Evolutionary conservation across 2,888 invertebrate species (phyloP), one percentile per base, ranked within the genome.

Genomic region (Neoascia interrupta): DNA sequence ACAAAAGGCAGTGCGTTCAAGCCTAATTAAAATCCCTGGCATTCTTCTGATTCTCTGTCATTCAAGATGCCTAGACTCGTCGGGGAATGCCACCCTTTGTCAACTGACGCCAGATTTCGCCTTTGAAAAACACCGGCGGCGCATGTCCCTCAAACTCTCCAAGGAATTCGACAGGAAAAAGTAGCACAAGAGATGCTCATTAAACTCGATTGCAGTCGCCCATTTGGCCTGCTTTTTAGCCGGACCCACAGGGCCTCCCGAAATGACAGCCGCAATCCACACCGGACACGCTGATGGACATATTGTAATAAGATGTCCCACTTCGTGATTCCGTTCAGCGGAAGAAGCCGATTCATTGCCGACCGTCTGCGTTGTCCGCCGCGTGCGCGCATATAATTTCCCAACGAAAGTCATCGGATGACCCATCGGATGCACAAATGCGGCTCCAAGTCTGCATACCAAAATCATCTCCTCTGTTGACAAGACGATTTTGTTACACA

Each of bases 231-330:
- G 31, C 5, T 16, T 11, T 28, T 23, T n/a, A 61, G 23, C 37
- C 36, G 11, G n/a, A 4, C 16, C 6, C 1, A 10, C 16, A n/a
- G n/a, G 10, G 19, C 19, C 47, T 8, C 13, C 39, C 34, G 11
- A 53, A 54, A 41, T 72, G 60, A 72, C 64, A 70, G 37, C 18
- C 5, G 8, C 69, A 39, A 58, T 54, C 66, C 36, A 11, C 26
- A 61, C 73, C 49, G 66, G 66, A 72, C 73, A 73, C 39, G 23
- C 23, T 73, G 66, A 66, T 79, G 66, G 60, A 68, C 66, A 61
- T 56, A 79, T 68, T 73, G 66, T 66, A 79, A 79, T 79, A 61
- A 79, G 73, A 54, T 56, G 41, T 61, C n/a, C 26, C 61, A 68
- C 47, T 54, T 79, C 79, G 73, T 79, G 79, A 73, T 68, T 60